Evolutionary conservation across 2,888 invertebrate genomes (phyloP), one percentile per base, ranked within the genome.

Genomic region (Stratiomys singularior): DNA sequence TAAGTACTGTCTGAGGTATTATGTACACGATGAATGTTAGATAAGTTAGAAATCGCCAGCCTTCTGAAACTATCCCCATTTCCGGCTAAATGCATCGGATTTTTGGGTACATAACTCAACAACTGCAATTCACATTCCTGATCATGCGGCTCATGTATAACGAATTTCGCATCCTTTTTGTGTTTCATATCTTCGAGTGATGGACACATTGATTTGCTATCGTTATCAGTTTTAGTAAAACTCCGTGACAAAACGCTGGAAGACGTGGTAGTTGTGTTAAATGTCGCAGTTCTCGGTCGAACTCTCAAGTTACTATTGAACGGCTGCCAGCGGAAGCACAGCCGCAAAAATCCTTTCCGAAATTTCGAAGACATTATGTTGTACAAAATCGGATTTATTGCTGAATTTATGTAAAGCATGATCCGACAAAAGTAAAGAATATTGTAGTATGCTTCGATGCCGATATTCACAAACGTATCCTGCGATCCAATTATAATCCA

Each of bases 291-390:
- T 84, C 86, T 80, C 88, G 84, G 80, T 88, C 88, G 77, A 88
- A 87, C 78, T 88, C 88, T 56, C 87, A 85, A n/a, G 87, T 87
- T 74, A 87, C 88, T 77, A 87, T 89, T 77, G 46, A 52, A 52
- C 11, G 76, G 47, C 46, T 77, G 76, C 60, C 88, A 89, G 81
- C 90, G 88, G 58, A 91, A 89, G 83, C 92, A 93, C 0, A 94
- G 89, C 83, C 90, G 90, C 77, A 92, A 89, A 83, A 95, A 95
- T 0, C 94, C 95, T 77, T 92, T 90, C 1, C 96, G 91, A 84
- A 97, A 97, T 87, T 96, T 96, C 1, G 95, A 94, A 58, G 95
- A 96, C 93, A 96, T 95, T 80, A 96, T 88, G 85, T 96, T 96
- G 85, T 97, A 97, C n/a, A 97, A 88, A 81, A 96, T 93, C 0